Evolutionary conservation across 2,797 vertebrate species (phyloP), one percentile per base, ranked within the genome.

Genomic region (Danio choprae): DNA sequence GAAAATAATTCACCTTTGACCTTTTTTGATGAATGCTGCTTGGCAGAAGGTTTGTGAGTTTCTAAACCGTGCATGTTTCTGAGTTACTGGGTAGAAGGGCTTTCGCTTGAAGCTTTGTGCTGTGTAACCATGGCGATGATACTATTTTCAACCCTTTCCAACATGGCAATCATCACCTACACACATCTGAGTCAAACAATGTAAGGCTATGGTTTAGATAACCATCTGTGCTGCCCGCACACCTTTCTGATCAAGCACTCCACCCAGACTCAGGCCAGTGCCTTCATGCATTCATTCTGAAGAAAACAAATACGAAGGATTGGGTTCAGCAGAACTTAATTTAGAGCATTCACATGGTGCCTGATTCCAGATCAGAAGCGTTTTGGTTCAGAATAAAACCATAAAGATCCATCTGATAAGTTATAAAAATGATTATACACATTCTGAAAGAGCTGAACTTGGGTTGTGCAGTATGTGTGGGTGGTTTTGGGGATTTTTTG

Each of bases 51-150:
- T 65, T 38, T 18, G 13, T 20, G 1, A 84, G 59, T 69, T 43
- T 74, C 73, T 79, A 80, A 12, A 62, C 82, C 9, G 56, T 81
- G 84, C 88, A 68, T 88, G 86, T 84, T 80, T 84, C 86, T 76
- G 87, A 70, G 53, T 91, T 86, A 84, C 81, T 74, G 68, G 88
- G 87, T 90, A 67, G 77, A 68, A 79, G 70, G 85, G 85, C 81
- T 65, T 77, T 43, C 4, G 62, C 60, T 65, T 65, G 38, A 76
- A 65, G 71, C 60, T 74, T 83, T 71, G 69, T 79, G 40, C 78
- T 69, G 50, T 44, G 74, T 70, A 67, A 81, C 81, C 81, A 83
- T 79, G 74, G 74, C 8, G 68, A 83, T 80, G 59, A 13, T 72
- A 73, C 60, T 64, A 69, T 74, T 80, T 83, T 80, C 71, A 70